These are phyloP conservation scores for Rattus norvegicus DNA, from an alignment of 2,113 vertebrate genomes.

Conservation along the genomic window DNA sequence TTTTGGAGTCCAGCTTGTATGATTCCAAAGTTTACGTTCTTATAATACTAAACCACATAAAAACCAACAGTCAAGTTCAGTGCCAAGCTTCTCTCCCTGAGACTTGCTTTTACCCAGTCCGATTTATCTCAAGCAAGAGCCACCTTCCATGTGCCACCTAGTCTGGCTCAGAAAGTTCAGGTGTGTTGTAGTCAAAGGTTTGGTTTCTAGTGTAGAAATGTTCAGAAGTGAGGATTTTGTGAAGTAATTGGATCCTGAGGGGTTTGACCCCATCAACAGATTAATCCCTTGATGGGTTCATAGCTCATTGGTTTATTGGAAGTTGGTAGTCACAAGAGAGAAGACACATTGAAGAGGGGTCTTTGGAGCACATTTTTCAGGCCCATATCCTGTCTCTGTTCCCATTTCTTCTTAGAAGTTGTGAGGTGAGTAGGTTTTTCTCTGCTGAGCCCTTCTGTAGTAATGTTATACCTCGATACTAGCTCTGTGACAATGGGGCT, in stretches of 20 bases:
- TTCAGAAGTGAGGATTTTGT: background rate
- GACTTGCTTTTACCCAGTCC: background rate
- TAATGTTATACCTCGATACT: background rate
- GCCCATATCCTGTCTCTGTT: background rate
- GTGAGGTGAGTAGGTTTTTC: background rate
- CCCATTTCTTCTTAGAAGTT: background rate
- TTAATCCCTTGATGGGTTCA: background rate
- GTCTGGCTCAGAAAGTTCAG: background rate
- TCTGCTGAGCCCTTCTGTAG: background rate
- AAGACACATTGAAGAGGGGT: background rate
- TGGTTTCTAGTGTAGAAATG: background rate
- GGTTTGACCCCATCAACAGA: background rate
- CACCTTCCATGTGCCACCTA: background rate
- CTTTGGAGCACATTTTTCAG: background rate
- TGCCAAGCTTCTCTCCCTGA: background rate
- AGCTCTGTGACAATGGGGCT: background rate
- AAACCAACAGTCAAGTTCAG: background rate
- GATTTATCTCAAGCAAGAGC: background rate
- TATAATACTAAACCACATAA: background rate
- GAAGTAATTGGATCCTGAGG: background rate
- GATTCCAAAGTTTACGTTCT: background rate
- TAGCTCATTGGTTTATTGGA: background rate
- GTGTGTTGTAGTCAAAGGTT: background rate
- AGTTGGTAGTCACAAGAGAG: background rate
- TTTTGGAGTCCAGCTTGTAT: background rate